Conservation (phyloP, 2,113 vertebrate genomes). For the Terrapene triunguis region DNA sequence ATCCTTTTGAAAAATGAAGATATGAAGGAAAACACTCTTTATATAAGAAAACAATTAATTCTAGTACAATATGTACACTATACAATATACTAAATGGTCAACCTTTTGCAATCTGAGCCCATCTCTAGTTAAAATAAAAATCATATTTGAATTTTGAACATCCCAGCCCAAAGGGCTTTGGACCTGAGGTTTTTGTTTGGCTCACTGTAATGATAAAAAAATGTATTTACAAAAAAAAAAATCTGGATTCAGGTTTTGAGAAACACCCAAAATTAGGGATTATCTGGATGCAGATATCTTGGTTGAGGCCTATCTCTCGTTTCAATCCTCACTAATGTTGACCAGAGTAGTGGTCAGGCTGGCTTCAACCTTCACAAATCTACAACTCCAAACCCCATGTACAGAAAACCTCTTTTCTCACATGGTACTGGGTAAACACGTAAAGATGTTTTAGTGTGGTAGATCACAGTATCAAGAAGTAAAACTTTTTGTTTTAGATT, state of each 20-base stretch:
- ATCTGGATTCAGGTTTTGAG: no score
- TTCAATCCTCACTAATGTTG: background rate
- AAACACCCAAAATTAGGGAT: no score
- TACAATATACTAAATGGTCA: background rate
- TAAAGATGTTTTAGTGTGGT: background rate
- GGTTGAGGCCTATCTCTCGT: background rate
- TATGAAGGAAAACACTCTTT: background rate
- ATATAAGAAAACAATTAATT: background rate
- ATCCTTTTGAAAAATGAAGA: background rate
- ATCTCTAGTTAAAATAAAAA: no score
- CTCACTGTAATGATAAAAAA: no score
- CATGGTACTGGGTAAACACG: background rate
- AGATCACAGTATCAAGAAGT: constrained; percentile 12
- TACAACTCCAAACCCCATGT: background rate
- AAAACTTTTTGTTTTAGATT: background rate
- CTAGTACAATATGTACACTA: background rate
- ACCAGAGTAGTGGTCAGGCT: background rate
- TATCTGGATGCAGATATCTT: background rate
- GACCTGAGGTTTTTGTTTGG: no score
- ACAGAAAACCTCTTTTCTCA: background rate
- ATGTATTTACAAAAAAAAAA: no score
- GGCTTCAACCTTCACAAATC: background rate
- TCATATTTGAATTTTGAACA: no score
- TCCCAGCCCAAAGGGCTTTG: no score
- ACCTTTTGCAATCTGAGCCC: no score